Evolutionary conservation across 2,888 invertebrate species (phyloP), one percentile per base, ranked within the genome.

Genomic region (Homarus gammarus): DNA sequence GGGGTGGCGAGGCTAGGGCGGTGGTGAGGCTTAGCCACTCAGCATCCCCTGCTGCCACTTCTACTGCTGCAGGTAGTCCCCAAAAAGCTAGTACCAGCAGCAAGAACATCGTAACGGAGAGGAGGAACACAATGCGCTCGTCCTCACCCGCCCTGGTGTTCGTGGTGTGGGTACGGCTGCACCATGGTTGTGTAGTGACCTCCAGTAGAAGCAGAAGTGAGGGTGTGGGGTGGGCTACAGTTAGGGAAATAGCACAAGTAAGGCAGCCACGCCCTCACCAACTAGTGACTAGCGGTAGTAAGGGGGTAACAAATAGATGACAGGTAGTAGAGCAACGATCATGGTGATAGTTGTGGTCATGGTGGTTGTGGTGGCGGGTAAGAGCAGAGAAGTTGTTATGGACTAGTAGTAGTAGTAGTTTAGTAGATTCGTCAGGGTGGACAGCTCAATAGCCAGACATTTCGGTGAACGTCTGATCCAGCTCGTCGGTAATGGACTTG

Each of bases 401-500:
- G 84, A 84, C 84, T 84, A 84, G 81, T 78, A 78, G 77, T 64
- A 81, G 82, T 83, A 83, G 84, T 70, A 84, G 88, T 84, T 70
- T 83, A 77, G 88, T 83, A 83, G 88, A 83, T 79, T 83, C 82
- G 56, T 88, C 77, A 83, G 82, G 77, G 68, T 84, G 83, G 87
- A 77, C 64, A 70, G 93, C 95, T 97, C 97, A 98, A 96, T 98
- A 98, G 96, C 97, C 98, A 95, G 98, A 98, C 95, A 98, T 96
- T 95, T 98, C 98, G 94, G 98, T 97, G 96, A 98, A 98, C 95
- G 98, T 98, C 95, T 97, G 96, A 95, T 98, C 98, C 96, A 98
- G 96, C 96, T 98, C 98, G 95, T 98, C 98, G 96, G 97, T 97
- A 96, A 98, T 98, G 95, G 97, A 96, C 96, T 98, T 98, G 97